Conservation (phyloP, 2,113 vertebrate species). For the Ibidorhyncha struthersii region DNA sequence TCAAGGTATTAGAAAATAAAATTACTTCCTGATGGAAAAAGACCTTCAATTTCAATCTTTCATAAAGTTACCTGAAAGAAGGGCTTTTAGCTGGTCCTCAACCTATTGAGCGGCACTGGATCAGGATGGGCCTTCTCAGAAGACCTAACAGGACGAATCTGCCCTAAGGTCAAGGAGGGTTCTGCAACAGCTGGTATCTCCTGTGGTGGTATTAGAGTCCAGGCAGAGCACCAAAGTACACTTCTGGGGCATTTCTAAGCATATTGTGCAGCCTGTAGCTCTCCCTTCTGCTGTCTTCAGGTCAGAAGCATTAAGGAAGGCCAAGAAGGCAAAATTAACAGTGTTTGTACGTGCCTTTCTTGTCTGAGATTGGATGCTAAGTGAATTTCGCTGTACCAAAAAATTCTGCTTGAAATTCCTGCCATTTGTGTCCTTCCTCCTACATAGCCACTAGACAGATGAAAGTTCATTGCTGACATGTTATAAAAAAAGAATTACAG, state of each 20-base stretch:
- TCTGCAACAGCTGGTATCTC: background rate
- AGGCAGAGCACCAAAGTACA: background rate
- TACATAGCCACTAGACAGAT: background rate
- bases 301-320: background rate
- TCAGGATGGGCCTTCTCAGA: background rate
- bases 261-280: background rate
- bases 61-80: background rate
- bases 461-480: background rate
- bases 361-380: background rate
- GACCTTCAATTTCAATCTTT: background rate
- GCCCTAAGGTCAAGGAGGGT: background rate
- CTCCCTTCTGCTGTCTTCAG: background rate
- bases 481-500: background rate
- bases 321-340: background rate
- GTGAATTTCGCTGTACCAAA: background rate
- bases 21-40: background rate
- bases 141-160: background rate
- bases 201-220: background rate
- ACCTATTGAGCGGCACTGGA: background rate
- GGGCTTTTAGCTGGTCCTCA: background rate
- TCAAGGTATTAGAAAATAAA: background rate
- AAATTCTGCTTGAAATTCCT: background rate
- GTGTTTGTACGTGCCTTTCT: background rate
- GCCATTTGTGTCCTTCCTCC: background rate
- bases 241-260: background rate